Conservation (phyloP, 2,888 invertebrate species). For the Tiliacea citrago region DNA sequence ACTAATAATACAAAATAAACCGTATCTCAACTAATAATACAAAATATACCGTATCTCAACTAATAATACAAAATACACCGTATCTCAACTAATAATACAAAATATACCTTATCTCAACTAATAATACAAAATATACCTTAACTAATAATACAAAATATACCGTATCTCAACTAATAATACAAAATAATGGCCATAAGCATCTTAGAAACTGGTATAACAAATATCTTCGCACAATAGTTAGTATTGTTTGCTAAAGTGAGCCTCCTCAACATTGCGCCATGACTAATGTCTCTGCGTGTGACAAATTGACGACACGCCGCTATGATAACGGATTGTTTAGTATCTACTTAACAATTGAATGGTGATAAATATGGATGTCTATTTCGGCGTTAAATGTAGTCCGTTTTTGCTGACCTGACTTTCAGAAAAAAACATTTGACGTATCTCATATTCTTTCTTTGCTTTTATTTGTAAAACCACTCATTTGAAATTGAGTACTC, state of each 20-base stretch:
- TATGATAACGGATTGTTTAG: constrained; percentile 16
- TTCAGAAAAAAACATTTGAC: too few relatives aligned
- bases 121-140: neutral
- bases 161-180: neutral
- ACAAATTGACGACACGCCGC: constrained; percentile 38
- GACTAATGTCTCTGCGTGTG: constrained; percentile 46
- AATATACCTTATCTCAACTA: too few relatives aligned
- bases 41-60: too few relatives aligned
- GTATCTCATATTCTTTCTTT: neutral
- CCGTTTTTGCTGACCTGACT: neutral
- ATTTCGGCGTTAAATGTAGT: neutral
- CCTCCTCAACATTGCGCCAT: constrained; percentile 27
- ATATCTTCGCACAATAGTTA: constrained; percentile 33
- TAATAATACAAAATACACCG: neutral
- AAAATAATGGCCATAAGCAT: neutral
- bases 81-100: too few relatives aligned
- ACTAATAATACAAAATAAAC: neutral
- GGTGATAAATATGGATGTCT: constrained; percentile 14
- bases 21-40: too few relatives aligned
- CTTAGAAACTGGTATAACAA: constrained; percentile 15
- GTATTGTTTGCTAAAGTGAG: constrained; percentile 26
- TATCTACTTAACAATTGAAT: constrained; percentile 3
- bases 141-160: neutral
- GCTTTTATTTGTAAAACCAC: neutral
- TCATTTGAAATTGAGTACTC: neutral